Evolutionary conservation across 64 coral and sea anemone genomes (phyloP), one percentile per base, ranked within the genome.

Genomic region (Montipora sp.): DNA sequence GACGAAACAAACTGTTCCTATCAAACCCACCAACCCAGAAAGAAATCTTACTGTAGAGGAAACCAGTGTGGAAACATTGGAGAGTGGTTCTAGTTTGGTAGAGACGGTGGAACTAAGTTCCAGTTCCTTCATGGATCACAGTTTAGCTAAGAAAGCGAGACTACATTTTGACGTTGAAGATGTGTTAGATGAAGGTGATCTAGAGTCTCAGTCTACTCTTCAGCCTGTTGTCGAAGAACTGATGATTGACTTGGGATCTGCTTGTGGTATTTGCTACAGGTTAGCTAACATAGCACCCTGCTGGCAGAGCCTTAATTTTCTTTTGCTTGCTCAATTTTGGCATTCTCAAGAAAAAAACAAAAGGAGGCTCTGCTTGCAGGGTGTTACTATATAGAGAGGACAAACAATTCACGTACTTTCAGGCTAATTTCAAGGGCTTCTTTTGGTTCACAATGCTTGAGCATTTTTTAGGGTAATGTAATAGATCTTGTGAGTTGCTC

Each of bases 181-280:
- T 58, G 74, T 93, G 27, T 36, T 96, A 61, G 89, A 96, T 92
- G 96, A 95, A 12, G 91, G 90, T 59, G 94, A 81, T 78, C 68
- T 95, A 1, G 92, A 90, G 15, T 93, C 96, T 16, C 77, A 77
- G 16, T 90, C 83, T 59, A 77, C 78, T 36, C 47, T 96, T 36
- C 98, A 92, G 7, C 63, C 82, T 51, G 82, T 85, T 15, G 98
- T 94, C 0, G 94, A 96, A 9, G 98, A 96, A 51, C 79, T 99
- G 78, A 83, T 95, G 19, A 94, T 91, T 94, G 98, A 99, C 84
- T 75, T 92, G 27, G 94, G 94, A 12, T 88, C 90, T 47, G 80
- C 86, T 68, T 99, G 98, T 90, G 60, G 89, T 46, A 87, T 99
- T 20, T 99, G 98, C 75, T 93, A 53, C 51, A 98, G 94, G 96